Percentiles rank a stretch among this genome's conserved stretches.
phyloP scores from a whole-genome alignment of 2,888 invertebrate genomes.

The Synanthedon formicaeformis region DNA sequence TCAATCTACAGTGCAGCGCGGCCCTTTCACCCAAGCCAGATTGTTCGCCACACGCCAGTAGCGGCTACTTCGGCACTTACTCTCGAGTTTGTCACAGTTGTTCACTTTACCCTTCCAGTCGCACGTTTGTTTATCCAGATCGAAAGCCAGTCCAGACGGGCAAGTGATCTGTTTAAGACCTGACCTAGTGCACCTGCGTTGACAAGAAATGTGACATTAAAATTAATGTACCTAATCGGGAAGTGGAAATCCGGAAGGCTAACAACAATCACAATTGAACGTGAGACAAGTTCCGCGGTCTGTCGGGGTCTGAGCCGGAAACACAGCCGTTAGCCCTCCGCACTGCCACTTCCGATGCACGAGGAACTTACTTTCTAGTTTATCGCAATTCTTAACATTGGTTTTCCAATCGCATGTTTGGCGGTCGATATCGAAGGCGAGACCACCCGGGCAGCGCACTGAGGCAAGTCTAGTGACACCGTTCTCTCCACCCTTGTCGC shows the following conservation, averaged over 20 bases:
- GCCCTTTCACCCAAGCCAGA: slow-evolving; percentile 66
- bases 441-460: slow-evolving; percentile 89
- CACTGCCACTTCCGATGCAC: slow-evolving; percentile 49
- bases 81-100: slow-evolving; percentile 96
- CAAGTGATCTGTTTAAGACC: slow-evolving; percentile 97
- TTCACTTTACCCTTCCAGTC: slow-evolving; percentile 98
- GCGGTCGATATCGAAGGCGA: slow-evolving; percentile 93
- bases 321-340: slow-evolving; percentile 61
- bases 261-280: slow-evolving; percentile 11
- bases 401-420: slow-evolving; percentile 98
- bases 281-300: background rate
- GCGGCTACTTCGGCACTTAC: slow-evolving; percentile 79
- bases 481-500: slow-evolving; percentile 90
- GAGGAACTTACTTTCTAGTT: slow-evolving; percentile 89
- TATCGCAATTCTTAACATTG: slow-evolving; percentile 95
- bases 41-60: slow-evolving; percentile 64
- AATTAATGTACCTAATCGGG: slow-evolving; percentile 40
- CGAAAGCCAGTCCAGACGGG: slow-evolving; percentile 96
- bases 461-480: slow-evolving; percentile 88
- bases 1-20: slow-evolving; percentile 62
- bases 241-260: slow-evolving; percentile 60
- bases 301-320: slow-evolving; percentile 17
- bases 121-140: slow-evolving; percentile 97
- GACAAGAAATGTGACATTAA: slow-evolving; percentile 68
- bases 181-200: slow-evolving; percentile 91